Conservation (phyloP, 2,888 invertebrate genomes). For the Eudasyphora cyanicolor region DNA sequence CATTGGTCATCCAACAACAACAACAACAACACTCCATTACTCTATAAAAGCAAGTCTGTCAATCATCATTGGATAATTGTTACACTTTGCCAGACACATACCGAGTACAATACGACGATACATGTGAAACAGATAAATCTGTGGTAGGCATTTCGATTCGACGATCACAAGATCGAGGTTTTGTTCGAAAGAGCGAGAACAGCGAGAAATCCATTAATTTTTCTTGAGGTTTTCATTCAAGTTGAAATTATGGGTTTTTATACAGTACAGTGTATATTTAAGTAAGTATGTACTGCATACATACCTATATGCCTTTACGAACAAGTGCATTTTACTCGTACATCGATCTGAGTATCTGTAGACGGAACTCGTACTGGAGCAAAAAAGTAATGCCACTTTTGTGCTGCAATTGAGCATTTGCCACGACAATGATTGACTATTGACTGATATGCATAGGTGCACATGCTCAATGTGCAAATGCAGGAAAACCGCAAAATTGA, state of each 20-base stretch:
- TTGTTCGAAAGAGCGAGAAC: not conserved
- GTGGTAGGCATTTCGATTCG: not conserved
- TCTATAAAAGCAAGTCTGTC: not conserved
- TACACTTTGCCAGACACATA: slow-evolving; percentile 38
- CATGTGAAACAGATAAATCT: no score
- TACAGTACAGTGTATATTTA: not conserved
- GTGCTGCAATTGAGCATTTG: slow-evolving; percentile 37
- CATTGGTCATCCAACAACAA: not conserved
- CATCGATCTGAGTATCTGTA: not conserved
- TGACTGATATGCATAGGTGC: slow-evolving; percentile 79
- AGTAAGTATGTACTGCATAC: slow-evolving; percentile 12
- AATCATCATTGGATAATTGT: slow-evolving; percentile 20
- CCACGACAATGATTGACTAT: slow-evolving; percentile 23
- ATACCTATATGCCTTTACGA: slow-evolving; percentile 14
- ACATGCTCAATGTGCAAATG: slow-evolving; percentile 76
- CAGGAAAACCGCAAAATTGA: slow-evolving; percentile 80
- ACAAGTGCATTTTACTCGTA: slow-evolving; percentile 2
- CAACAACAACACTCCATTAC: not conserved
- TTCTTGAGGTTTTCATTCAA: slow-evolving; percentile 59
- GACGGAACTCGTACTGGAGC: not conserved
- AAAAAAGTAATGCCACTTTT: not conserved
- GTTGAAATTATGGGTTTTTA: not conserved
- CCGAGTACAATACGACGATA: not conserved
- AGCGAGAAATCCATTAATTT: slow-evolving; percentile 60
- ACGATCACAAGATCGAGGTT: not conserved